Conservation (phyloP, 2,888 invertebrate genomes). For the Yponomeuta evonymella region DNA sequence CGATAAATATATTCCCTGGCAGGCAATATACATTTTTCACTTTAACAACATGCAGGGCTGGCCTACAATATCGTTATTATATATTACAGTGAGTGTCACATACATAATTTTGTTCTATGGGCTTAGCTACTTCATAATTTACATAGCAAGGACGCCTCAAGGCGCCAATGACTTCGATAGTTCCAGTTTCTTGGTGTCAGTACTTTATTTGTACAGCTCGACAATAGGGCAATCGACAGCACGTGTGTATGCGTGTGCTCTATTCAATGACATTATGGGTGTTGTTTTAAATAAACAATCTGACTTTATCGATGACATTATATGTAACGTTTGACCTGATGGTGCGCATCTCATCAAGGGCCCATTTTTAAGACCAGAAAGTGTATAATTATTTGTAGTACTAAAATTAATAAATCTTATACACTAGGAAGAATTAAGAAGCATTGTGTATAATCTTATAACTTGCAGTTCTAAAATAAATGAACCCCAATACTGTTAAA, state of each 20-base stretch:
- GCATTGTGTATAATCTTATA: too few relatives aligned
- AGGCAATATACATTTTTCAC: conserved; percentile 53
- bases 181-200: not conserved
- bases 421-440: too few relatives aligned
- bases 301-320: too few relatives aligned
- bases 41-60: conserved; percentile 36
- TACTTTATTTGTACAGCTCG: not conserved
- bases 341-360: too few relatives aligned
- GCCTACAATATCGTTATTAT: conserved; percentile 13
- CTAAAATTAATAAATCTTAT: too few relatives aligned
- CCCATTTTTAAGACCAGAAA: too few relatives aligned
- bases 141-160: not conserved
- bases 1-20: conserved; percentile 49
- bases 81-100: conserved; percentile 9
- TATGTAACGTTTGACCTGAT: too few relatives aligned
- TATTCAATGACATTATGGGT: too few relatives aligned
- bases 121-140: not conserved
- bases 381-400: too few relatives aligned
- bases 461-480: too few relatives aligned
- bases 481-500: too few relatives aligned
- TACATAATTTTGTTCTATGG: not conserved
- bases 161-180: not conserved
- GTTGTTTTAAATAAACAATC: too few relatives aligned
- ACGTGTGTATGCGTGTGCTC: not conserved
- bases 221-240: not conserved